phyloP scores from a whole-genome alignment of 2,888 invertebrate species.

The Elmis aenea region DNA sequence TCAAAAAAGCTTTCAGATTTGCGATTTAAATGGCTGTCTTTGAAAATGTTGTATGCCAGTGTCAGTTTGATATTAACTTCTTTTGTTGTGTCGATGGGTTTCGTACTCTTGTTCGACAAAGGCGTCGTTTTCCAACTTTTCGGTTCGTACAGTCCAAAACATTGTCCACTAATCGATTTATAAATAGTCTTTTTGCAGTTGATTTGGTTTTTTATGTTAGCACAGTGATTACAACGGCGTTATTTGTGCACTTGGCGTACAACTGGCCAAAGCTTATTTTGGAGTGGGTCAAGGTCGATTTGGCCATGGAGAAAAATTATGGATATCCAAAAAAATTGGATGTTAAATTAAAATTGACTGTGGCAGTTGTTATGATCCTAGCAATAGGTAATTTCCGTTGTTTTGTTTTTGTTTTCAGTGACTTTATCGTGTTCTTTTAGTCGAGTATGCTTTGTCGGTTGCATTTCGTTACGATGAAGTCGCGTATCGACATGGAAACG shows the following conservation, averaged over 20 bases:
- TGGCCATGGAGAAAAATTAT: constrained; percentile 16
- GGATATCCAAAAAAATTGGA: constrained; percentile 13
- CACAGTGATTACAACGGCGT: constrained; percentile 23
- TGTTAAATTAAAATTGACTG: constrained; percentile 9
- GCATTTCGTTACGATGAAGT: background rate
- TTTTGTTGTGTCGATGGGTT: background rate
- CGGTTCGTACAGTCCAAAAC: no score
- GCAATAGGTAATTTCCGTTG: constrained; percentile 5
- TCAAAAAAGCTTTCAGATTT: constrained; percentile 4
- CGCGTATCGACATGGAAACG: background rate
- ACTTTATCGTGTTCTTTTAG: background rate
- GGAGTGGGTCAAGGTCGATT: constrained; percentile 20
- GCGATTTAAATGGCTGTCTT: constrained; percentile 8
- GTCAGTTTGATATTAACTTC: background rate
- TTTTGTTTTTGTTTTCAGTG: background rate
- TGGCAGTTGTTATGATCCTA: constrained; percentile 2
- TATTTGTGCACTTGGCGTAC: constrained; percentile 49
- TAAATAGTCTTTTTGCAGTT: background rate
- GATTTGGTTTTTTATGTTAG: background rate
- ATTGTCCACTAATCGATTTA: no score
- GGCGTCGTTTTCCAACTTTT: background rate
- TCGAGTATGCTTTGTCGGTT: constrained; percentile 3
- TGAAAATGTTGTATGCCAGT: constrained; percentile 2
- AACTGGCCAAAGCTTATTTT: constrained; percentile 45
- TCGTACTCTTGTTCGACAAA: background rate